phyloP scores from a whole-genome alignment of 2,113 vertebrate species.

The Apus apus region DNA sequence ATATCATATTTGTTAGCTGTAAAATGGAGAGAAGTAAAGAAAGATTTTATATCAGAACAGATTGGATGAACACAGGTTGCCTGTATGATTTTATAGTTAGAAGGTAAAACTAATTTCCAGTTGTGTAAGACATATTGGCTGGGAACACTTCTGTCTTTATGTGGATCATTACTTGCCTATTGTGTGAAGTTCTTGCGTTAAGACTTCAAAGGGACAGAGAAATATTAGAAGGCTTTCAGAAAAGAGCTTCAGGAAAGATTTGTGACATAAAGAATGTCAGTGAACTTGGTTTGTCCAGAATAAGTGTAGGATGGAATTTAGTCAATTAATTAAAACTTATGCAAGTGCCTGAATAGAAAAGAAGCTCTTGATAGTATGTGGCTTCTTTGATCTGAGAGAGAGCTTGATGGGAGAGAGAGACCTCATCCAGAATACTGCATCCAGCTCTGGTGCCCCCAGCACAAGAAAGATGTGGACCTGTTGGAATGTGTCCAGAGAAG shows the following conservation, averaged over 20 bases:
- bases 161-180: neutral
- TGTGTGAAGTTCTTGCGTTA: neutral
- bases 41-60: neutral
- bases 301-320: neutral
- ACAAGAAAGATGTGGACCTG: no score
- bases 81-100: neutral
- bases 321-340: conserved; percentile 28
- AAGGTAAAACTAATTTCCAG: neutral
- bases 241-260: neutral
- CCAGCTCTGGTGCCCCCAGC: no score
- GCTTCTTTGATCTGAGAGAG: conserved; percentile 22
- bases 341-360: conserved; percentile 35
- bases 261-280: neutral
- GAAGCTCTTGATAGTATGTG: neutral
- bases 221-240: neutral
- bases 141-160: neutral
- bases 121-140: neutral
- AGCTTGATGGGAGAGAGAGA: neutral
- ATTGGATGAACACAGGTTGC: neutral
- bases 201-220: neutral
- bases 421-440: no score
- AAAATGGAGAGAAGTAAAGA: neutral
- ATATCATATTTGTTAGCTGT: neutral
- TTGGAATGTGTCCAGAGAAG: no score
- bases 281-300: neutral